Evolutionary conservation across 2,113 vertebrate species (phyloP), one percentile per base, ranked within the genome.

Genomic region (Aix galericulata): DNA sequence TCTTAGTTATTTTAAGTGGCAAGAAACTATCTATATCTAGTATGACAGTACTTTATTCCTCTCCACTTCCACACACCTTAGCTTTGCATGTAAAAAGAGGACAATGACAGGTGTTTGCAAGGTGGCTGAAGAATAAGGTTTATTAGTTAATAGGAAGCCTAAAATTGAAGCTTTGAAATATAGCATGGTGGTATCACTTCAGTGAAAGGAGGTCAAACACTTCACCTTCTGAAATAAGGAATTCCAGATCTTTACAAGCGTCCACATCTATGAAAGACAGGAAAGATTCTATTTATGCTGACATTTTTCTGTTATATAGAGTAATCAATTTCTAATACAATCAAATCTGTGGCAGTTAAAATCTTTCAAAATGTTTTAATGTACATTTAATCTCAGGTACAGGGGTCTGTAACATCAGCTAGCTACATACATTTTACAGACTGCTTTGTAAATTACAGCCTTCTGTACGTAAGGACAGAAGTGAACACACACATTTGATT

Each of bases 261-360:
- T 86, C 72, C 86, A 94, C 56, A 60, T 18, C 63, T 5, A 58
- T 9, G 32, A 88, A 89, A 95, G 59, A 48, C 52, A 68, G 66
- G 25, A 84, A 94, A 82, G 42, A 93, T 76, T 46, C 38, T 4
- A 3, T 53, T 48, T 55, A 56, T 55, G 63, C 44, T 73, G 71
- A 74, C 78, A 77, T 85, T 92, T 95, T 95, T 97, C 82, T 90
- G n/a, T 80, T 92, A 91, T 60, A 92, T 2, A 91, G 93, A 86
- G 84, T 56, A 92, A 93, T 86, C 83, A 81, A 31, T 95, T 95
- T 94, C 91, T 88, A 93, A 95, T 74, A 94, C 75, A 91, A 60
- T 88, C 89, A 90, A 88, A 90, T 88, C 76, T 67, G 52, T 83
- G 88, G 87, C 90, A 95, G 88, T 85, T 88, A 63, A 75, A 75